Base-by-base conservation (phyloP, 2,113 vertebrate genomes). In the Myiopsitta monachus region DNA sequence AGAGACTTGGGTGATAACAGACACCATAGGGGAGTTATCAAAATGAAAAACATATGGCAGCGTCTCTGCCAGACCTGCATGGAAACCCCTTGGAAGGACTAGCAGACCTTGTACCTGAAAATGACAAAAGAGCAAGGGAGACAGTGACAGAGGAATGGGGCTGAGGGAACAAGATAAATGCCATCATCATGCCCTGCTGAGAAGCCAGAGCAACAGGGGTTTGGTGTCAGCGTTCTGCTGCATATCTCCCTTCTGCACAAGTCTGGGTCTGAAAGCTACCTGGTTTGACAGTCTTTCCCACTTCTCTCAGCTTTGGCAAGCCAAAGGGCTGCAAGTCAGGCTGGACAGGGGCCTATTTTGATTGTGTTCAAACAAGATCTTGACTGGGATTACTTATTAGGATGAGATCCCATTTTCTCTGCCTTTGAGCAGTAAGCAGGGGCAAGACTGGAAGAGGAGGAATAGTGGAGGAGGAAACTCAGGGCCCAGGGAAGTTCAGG, bases 1-100 rank as follows among this genome's bases (percentile, higher is more conserved):
- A 97, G 95, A 96, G 94, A 74, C 94, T 95, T 87, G 88, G 95
- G 96, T 84, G 96, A 97, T 95, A 97, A 97, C 96, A 97, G 96
- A 92, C 94, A 94, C 89, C 92, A 90, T 90, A 95, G 90, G 96
- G 95, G 95, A 96, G 92, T 95, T 92, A 96, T 93, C 95, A 90
- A 88, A 96, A 97, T 97, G 91, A 76, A 96, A 97, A 97, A 88
- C 95, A 96, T 41, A 94, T 94, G 96, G 88, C 82, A 64, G 70
- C 0, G 1, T 67, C 81, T 91, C 75, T 83, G 87, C 90, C 93
- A 97, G 92, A 94, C 92, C 94, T 94, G 87, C 79, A 59, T 8
- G 44, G 94, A 97, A 95, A 96, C 28, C 52, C 62, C 63, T 88
- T n/a, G 63, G 81, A 94, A 94, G 26, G 82, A 72, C 55, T 64